A percentile compares a stretch with the other conserved stretches of the same genome.
Conservation (phyloP, 2,797 vertebrate genomes). For the Paedocypris micromegethes region DNA sequence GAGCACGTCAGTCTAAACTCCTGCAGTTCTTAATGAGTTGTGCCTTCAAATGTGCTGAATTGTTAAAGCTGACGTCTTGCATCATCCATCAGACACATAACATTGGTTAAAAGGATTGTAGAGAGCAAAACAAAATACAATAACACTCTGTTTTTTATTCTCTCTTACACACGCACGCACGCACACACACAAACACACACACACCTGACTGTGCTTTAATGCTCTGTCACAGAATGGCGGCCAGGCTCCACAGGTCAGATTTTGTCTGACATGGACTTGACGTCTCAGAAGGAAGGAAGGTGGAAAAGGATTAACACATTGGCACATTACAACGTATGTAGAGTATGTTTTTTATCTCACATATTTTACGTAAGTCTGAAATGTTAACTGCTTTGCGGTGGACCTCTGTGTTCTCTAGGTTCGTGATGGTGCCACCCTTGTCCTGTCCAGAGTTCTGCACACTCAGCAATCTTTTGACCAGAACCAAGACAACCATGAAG, state of each 20-base stretch:
- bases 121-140: neutral
- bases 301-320: conserved; percentile 94
- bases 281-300: conserved; percentile 90
- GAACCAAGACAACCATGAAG: conserved; percentile 91
- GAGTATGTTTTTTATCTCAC: neutral
- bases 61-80: conserved; percentile 27
- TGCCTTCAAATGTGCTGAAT: conserved; percentile 37
- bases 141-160: too few species aligned
- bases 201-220: neutral
- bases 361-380: too few species aligned
- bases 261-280: conserved; percentile 93
- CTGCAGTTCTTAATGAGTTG: conserved; percentile 33
- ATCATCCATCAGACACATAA: conserved; percentile 34
- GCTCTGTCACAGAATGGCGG: conserved; percentile 72
- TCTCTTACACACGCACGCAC: too few species aligned
- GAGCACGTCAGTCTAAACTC: conserved; percentile 8
- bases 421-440: conserved; percentile 88
- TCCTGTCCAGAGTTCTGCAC: conserved; percentile 83
- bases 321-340: conserved; percentile 93
- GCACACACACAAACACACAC: too few species aligned
- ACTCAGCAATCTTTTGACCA: conserved; percentile 89
- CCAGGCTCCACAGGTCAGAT: conserved; percentile 90
- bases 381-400: neutral
- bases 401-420: conserved; percentile 66
- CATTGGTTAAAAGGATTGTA: conserved; percentile 13